Evolutionary conservation across 2,113 vertebrate genomes (phyloP), one percentile per base, ranked within the genome.

Genomic region (Cinclus cinclus): DNA sequence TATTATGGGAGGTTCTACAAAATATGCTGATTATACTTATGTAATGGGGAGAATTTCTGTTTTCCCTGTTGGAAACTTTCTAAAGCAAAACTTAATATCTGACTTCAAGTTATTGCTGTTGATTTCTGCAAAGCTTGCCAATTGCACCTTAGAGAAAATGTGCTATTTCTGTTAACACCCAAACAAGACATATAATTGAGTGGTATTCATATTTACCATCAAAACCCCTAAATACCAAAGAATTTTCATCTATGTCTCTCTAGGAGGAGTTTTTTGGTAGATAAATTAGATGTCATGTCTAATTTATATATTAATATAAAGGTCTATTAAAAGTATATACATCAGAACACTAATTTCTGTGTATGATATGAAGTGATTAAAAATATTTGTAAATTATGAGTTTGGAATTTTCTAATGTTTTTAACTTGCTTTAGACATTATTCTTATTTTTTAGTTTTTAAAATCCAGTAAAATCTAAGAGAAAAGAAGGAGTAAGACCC

Each of bases 31-130:
- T 75, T 64, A 56, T 27, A 56, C 20, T 19, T 46, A 25, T 1
- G 5, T 65, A 44, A 42, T 7, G 5, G 6, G 8, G 1, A 31
- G 24, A 74, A 18, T 5, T 7, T 59, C 15, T 3, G 0, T 56
- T 88, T 88, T 85, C 7, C 19, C 15, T 47, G 2, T 13, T 71
- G 7, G 6, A 13, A 75, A 0, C 14, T 55, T 90, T 35, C 33
- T 56, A 35, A 55, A 59, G 5, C 41, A 52, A 74, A 74, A 63
- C 2, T 59, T 79, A 39, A 4, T 47, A 31, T 22, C 20, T 89
- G 55, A 28, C 17, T 84, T 87, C 37, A 70, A 53, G 17, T 56
- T 68, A 49, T 11, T 3, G 2, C 25, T 53, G 14, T 47, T 70
- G 49, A 53, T 9, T 76, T 81, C 46, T 74, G 39, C 39, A 78